These are phyloP conservation scores for Chironomus riparius DNA, from an alignment of 2,888 invertebrate genomes.

Conservation along the genomic window DNA sequence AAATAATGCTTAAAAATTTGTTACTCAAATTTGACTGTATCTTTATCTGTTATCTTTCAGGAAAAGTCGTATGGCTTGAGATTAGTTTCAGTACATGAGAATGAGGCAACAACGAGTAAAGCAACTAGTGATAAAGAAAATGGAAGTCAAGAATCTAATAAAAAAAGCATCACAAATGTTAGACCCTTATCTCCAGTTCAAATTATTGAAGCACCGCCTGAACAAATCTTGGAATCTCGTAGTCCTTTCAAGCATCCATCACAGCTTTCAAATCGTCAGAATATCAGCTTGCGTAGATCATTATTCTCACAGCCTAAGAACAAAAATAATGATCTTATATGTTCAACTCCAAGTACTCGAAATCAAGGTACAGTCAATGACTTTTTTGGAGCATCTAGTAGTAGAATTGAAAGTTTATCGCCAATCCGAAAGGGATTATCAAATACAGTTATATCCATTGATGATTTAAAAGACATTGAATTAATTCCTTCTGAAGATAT, in stretches of 20 bases:
- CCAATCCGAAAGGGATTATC: background rate
- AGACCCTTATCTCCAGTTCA: background rate
- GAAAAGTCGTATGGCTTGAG: background rate
- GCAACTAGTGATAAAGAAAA: background rate
- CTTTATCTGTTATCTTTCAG: background rate
- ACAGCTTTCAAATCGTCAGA: background rate
- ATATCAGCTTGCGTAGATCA: background rate
- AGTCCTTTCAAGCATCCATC: background rate
- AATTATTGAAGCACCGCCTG: background rate
- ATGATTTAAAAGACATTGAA: background rate
- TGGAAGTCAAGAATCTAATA: background rate
- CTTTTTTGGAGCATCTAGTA: background rate
- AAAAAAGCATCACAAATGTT: background rate
- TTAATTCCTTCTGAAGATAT: background rate
- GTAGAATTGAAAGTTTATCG: background rate
- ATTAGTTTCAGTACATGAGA: background rate
- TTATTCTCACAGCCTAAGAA: background rate
- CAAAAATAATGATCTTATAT: background rate
- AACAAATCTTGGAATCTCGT: background rate
- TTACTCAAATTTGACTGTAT: background rate
- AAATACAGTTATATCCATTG: background rate
- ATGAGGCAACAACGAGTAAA: background rate
- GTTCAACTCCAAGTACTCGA: background rate
- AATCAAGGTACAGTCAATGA: background rate
- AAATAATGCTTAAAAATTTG: background rate